Percentiles rank a stretch among this genome's conserved stretches.
Conservation (phyloP, 1,140 invertebrate species). For the Temnothorax curvispinosus region DNA sequence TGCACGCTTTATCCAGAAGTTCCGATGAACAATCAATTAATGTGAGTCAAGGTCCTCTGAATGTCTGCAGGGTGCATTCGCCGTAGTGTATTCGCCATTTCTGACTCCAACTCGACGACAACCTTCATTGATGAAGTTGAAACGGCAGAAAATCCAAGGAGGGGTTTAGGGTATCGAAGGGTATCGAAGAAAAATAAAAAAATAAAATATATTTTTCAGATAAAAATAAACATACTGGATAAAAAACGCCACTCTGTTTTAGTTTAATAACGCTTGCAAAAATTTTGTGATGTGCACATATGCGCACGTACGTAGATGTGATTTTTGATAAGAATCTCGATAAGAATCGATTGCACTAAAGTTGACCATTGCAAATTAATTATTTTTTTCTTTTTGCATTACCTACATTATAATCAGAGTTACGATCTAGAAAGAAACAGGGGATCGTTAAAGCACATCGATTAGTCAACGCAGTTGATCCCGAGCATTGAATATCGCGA, state of each 20-base stretch:
- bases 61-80: not conserved
- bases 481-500: constrained; percentile 23
- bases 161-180: not conserved
- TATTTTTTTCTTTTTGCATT: not conserved
- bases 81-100: not conserved
- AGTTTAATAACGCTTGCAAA: not conserved
- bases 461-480: constrained; percentile 10
- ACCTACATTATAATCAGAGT: not conserved
- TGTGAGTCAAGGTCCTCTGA: constrained; percentile 1
- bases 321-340: not conserved
- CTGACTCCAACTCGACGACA: constrained; percentile 1
- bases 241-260: not conserved
- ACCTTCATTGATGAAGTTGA: constrained; percentile 1
- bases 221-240: not conserved
- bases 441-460: not conserved
- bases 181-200: not conserved
- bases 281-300: not conserved
- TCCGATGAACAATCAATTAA: not conserved
- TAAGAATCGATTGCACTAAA: not conserved
- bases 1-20: not conserved
- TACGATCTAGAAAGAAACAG: not conserved
- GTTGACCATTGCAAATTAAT: not conserved
- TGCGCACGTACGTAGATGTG: not conserved
- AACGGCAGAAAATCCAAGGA: not conserved
- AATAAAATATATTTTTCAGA: not conserved